These are phyloP conservation scores for Canis aureus DNA, from an alignment of 2,113 vertebrate genomes.

Conservation along the genomic window DNA sequence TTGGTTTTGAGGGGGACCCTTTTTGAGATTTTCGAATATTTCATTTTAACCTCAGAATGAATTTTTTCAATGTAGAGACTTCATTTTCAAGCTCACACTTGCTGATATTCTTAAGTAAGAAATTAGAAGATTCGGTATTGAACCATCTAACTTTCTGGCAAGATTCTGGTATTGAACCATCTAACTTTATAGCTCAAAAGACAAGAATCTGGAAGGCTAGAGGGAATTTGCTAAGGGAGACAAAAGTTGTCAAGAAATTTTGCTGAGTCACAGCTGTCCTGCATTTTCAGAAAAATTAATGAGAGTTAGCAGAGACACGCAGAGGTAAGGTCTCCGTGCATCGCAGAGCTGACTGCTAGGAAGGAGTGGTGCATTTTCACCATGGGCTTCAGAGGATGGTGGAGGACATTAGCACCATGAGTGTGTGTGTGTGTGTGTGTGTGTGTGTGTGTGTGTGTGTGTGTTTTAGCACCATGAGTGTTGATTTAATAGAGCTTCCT, in stretches of 20 bases:
- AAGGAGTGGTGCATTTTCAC: neutral
- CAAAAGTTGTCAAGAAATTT: neutral
- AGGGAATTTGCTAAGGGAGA: conserved; percentile 33
- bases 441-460: no score
- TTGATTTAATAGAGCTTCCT: neutral
- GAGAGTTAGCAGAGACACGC: neutral
- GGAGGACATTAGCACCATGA: neutral
- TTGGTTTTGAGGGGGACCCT: neutral
- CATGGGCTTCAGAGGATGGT: neutral
- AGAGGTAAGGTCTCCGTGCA: neutral
- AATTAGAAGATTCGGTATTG: neutral
- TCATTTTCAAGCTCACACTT: conserved; percentile 34
- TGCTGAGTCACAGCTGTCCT: conserved; percentile 11
- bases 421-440: neutral
- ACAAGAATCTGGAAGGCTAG: neutral
- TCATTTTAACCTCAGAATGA: conserved; percentile 14
- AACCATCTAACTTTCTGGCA: neutral
- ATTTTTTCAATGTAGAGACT: neutral
- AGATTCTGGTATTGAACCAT: neutral
- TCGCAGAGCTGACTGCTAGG: neutral
- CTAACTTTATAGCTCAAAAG: neutral
- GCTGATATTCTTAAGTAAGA: conserved; percentile 32
- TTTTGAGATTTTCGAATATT: conserved; percentile 51
- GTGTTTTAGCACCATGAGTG: no score
- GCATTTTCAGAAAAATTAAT: neutral